These are phyloP conservation scores for Platysternon megacephalum DNA, from an alignment of 2,113 vertebrate species.

Conservation along the genomic window DNA sequence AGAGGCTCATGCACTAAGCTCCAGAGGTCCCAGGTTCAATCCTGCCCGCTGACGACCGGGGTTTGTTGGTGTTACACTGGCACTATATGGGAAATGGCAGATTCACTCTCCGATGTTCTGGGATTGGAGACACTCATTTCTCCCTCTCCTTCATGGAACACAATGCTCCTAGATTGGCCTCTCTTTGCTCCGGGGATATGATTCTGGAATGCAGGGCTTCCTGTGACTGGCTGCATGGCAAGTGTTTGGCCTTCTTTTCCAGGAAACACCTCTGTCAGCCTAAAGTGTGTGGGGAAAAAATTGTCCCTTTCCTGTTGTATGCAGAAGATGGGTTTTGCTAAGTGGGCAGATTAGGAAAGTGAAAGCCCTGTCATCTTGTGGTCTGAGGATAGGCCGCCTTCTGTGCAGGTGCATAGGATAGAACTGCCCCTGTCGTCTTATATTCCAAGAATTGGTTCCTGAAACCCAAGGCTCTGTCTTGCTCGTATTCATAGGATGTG, in stretches of 20 bases:
- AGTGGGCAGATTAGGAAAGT: not conserved
- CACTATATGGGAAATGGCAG: not conserved
- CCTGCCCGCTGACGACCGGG: too few relatives aligned
- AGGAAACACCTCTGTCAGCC: not conserved
- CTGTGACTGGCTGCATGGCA: accelerated
- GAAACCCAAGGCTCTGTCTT: not conserved
- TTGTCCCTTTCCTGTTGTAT: not conserved
- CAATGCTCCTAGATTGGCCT: not conserved
- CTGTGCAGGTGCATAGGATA: not conserved
- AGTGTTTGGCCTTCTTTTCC: not conserved
- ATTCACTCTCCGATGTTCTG: not conserved
- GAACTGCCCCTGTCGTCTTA: not conserved
- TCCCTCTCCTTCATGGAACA: not conserved
- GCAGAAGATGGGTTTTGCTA: not conserved
- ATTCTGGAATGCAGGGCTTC: not conserved
- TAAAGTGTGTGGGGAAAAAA: not conserved
- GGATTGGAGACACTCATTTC: not conserved
- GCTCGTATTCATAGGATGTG: not conserved
- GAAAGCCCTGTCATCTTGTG: not conserved
- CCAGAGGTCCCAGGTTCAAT: too few relatives aligned
- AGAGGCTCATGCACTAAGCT: too few relatives aligned
- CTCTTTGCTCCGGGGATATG: not conserved
- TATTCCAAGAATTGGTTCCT: not conserved
- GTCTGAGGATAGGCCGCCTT: not conserved
- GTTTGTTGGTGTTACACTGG: too few relatives aligned